Evolutionary conservation across 2,888 invertebrate genomes (phyloP).

Genomic region (Eupithecia exiguata): DNA sequence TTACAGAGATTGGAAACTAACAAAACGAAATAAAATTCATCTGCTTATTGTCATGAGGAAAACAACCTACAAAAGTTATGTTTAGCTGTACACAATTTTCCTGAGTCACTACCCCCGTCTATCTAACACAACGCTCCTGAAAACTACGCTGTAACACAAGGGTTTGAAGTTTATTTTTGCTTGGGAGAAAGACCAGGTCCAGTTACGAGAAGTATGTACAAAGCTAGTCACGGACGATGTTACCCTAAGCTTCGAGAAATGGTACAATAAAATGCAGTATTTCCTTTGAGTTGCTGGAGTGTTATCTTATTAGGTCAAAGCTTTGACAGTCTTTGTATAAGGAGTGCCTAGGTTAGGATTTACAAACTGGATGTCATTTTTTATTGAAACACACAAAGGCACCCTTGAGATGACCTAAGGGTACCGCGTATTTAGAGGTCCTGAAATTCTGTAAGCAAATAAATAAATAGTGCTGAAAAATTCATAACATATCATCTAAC

Average conservation of each 20-base stretch:
- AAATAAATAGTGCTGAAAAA: too few relatives aligned
- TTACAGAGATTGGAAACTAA: neutral
- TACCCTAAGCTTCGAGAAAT: neutral
- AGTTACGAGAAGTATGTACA: neutral
- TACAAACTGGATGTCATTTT: neutral
- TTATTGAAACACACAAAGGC: neutral
- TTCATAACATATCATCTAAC: too few relatives aligned
- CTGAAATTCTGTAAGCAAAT: too few relatives aligned
- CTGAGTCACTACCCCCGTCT: neutral
- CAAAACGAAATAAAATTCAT: neutral
- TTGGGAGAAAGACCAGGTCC: neutral
- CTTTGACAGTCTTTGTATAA: neutral
- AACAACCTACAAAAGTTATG: neutral
- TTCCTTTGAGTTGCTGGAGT: neutral
- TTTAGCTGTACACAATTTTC: neutral
- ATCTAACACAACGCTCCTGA: neutral
- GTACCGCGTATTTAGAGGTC: too few relatives aligned
- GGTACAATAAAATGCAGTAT: constrained; percentile 3
- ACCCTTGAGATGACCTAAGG: too few relatives aligned
- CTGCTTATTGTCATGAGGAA: neutral
- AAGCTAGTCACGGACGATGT: neutral
- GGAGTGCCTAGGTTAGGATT: neutral
- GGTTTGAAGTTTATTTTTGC: neutral
- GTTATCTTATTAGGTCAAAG: neutral
- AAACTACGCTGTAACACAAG: neutral